Evolutionary conservation across 2,888 invertebrate genomes (phyloP).

Genomic region (Brenthis ino): DNA sequence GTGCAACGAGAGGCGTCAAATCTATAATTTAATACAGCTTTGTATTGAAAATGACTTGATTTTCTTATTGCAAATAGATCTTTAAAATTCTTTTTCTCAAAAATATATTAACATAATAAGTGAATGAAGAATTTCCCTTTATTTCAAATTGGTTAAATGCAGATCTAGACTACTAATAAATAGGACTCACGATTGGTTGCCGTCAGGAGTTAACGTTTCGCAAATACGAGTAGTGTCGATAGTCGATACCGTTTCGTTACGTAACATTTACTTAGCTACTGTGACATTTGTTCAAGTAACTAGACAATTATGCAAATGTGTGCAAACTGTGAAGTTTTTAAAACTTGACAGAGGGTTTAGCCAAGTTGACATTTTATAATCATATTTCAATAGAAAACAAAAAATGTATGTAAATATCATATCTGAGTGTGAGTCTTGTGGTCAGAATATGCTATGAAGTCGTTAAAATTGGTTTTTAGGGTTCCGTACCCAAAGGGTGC

Average conservation of each 20-base stretch:
- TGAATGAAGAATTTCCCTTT: too few species aligned
- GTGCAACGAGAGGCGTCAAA: too few species aligned
- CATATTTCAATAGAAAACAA: too few species aligned
- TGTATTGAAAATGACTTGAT: too few species aligned
- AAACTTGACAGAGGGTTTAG: background rate
- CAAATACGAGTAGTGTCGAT: slow-evolving; percentile 30
- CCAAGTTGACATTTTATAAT: too few species aligned
- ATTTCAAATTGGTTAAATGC: background rate
- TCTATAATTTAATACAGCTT: too few species aligned
- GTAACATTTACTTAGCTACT: slow-evolving; percentile 32
- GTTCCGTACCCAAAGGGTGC: too few species aligned
- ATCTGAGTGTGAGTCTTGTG: too few species aligned
- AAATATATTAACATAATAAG: too few species aligned
- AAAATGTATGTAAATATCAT: too few species aligned
- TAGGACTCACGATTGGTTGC: slow-evolving; percentile 11
- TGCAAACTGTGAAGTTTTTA: slow-evolving; percentile 10
- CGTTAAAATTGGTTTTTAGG: background rate
- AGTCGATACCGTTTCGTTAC: slow-evolving; percentile 32
- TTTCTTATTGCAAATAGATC: too few species aligned
- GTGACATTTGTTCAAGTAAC: slow-evolving; percentile 31
- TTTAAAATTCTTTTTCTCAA: too few species aligned
- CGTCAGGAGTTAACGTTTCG: slow-evolving; percentile 31
- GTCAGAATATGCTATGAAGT: background rate
- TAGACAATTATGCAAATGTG: slow-evolving; percentile 20
- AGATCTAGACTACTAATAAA: slow-evolving; percentile 1